A percentile compares a stretch with the other conserved stretches of the same genome.
phyloP scores from a whole-genome alignment of 37 sponge, comb jelly and placozoan genomes.

The Theonella swinhoei region DNA sequence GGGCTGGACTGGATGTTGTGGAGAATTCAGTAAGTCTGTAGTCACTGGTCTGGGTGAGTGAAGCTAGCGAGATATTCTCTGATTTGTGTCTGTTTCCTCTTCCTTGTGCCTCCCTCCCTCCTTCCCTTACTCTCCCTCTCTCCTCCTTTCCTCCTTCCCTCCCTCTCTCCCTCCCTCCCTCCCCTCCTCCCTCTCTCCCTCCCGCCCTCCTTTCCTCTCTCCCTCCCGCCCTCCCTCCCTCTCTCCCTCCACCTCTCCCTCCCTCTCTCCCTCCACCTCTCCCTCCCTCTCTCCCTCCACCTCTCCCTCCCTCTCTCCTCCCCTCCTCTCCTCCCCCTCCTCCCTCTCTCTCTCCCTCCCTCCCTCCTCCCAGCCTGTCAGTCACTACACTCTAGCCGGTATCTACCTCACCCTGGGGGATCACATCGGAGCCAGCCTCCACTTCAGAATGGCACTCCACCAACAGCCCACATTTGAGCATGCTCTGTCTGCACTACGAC shows the following conservation, averaged over 20 bases:
- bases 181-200: background rate
- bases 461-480: constrained; percentile 46
- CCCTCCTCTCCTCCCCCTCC: background rate
- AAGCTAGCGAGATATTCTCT: too few relatives aligned
- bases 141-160: background rate
- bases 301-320: too few relatives aligned
- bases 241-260: background rate
- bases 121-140: too few relatives aligned
- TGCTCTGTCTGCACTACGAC: constrained; percentile 56
- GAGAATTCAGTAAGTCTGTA: constrained; percentile 60
- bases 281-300: too few relatives aligned
- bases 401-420: constrained; percentile 45
- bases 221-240: background rate
- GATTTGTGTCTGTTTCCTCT: background rate
- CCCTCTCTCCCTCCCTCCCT: constrained; percentile 4
- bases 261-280: background rate
- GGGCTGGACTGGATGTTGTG: constrained; percentile 72
- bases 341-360: background rate
- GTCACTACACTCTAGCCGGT: constrained; percentile 65
- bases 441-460: constrained; percentile 63
- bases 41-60: background rate
- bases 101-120: constrained; percentile 17
- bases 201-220: too few relatives aligned
- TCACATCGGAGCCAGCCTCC: constrained; percentile 51
- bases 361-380: constrained; percentile 38